phyloP scores from a whole-genome alignment of 2,113 vertebrate species.

The Casuarius casuarius region DNA sequence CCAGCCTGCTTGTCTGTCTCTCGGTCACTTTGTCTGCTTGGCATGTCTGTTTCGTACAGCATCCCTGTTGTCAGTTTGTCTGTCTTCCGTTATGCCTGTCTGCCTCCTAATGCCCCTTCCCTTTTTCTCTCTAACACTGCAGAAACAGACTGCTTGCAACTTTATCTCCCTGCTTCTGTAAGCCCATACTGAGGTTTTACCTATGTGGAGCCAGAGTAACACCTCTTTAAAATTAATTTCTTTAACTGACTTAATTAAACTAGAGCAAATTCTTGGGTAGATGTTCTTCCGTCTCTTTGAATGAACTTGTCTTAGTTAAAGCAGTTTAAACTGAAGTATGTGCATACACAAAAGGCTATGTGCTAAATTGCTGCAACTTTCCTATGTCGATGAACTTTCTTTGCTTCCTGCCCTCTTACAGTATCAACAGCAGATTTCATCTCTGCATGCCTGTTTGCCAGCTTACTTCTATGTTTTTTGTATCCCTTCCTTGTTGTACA shows the following conservation, averaged over 20 bases:
- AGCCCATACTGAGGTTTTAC: background rate
- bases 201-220: background rate
- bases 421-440: background rate
- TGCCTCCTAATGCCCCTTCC: background rate
- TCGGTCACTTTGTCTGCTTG: background rate
- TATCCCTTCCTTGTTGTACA: background rate
- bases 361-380: background rate
- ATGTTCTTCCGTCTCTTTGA: background rate
- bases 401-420: background rate
- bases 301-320: background rate
- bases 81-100: background rate
- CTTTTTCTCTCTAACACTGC: background rate
- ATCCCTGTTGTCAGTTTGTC: background rate
- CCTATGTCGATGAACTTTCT: background rate
- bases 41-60: background rate
- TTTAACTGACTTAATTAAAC: constrained; percentile 17
- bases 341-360: background rate
- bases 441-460: background rate
- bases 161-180: background rate
- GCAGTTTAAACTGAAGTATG: background rate
- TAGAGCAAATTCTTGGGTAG: background rate
- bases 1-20: background rate
- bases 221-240: background rate
- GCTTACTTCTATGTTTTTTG: background rate
- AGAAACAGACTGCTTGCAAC: background rate